These are phyloP conservation scores for Serranus cabrilla DNA, from an alignment of 2,797 vertebrate species.

Conservation along the genomic window DNA sequence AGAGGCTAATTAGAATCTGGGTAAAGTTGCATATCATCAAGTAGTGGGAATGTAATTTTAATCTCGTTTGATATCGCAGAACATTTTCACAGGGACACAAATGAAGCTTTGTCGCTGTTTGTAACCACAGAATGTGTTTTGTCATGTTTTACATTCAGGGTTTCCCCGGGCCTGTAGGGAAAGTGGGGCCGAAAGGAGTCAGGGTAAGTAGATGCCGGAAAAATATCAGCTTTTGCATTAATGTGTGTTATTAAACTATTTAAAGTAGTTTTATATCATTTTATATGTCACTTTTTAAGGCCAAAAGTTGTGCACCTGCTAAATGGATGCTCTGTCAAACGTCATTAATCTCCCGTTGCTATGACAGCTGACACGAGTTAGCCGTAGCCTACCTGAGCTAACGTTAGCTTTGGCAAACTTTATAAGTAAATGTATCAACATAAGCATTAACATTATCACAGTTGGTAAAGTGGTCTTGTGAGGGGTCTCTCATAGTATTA, in stretches of 20 bases:
- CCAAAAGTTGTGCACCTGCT: no score
- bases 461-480: no score
- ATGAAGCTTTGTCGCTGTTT: not conserved
- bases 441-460: no score
- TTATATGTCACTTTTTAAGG: not conserved
- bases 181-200: conserved; percentile 91
- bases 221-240: not conserved
- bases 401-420: no score
- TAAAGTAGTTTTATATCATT: not conserved
- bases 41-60: not conserved
- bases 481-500: no score
- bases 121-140: conserved; percentile 62
- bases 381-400: no score
- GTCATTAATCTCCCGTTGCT: no score
- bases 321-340: no score
- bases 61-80: conserved; percentile 1
- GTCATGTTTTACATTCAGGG: conserved; percentile 87
- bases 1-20: conserved; percentile 17
- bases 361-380: no score
- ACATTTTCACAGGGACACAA: not conserved
- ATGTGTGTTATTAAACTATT: conserved; percentile 9
- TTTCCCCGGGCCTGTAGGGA: conserved; percentile 94
- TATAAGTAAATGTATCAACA: no score
- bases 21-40: conserved; percentile 1
- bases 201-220: conserved; percentile 87